phyloP scores from a whole-genome alignment of 2,888 invertebrate species.

The Deroplatys truncata region DNA sequence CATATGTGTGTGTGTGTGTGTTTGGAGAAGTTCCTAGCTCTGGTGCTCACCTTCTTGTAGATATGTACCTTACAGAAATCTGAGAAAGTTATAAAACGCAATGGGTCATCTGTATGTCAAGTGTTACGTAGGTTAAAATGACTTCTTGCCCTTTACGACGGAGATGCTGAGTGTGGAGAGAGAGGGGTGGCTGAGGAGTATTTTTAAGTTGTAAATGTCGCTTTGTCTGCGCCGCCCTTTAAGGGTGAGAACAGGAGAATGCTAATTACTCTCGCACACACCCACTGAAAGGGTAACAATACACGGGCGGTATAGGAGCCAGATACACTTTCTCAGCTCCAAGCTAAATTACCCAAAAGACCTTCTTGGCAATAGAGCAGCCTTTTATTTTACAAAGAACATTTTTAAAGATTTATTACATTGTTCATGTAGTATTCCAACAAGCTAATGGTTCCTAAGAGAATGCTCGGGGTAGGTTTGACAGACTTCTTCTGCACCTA shows the following conservation, averaged over 20 bases:
- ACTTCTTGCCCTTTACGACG: background rate
- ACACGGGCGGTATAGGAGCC: background rate
- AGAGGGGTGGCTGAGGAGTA: background rate
- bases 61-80: background rate
- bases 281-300: background rate
- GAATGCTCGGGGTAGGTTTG: background rate
- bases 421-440: background rate
- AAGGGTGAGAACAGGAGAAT: background rate
- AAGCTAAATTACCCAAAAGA: background rate
- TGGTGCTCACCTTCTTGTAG: too few species aligned
- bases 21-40: too few species aligned
- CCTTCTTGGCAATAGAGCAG: background rate
- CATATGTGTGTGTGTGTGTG: too few species aligned
- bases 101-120: background rate
- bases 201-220: slow-evolving; percentile 18
- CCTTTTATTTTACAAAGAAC: background rate
- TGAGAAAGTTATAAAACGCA: background rate
- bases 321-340: background rate
- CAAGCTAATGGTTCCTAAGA: background rate
- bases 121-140: background rate
- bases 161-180: background rate
- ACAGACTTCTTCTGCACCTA: background rate
- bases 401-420: background rate
- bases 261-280: background rate
- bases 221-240: slow-evolving; percentile 17